Evolutionary conservation across 2,113 vertebrate species (phyloP), one percentile per base, ranked within the genome.

Genomic region (Pimephales promelas): DNA sequence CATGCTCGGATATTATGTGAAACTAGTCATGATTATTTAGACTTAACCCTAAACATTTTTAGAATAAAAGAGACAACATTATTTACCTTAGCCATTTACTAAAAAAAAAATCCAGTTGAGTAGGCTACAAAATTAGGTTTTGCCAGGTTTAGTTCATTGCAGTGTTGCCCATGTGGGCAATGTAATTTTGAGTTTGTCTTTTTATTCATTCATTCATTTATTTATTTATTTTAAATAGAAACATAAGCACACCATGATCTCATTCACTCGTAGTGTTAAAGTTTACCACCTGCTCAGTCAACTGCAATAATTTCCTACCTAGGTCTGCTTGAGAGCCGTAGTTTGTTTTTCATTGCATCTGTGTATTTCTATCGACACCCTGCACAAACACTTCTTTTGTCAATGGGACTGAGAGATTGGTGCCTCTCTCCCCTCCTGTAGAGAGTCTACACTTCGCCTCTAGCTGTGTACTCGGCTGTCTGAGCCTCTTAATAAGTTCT

Each of bases 401-500:
- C 5, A 80, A 85, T 66, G 81, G 83, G 82, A 75, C 68, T 86
- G 20, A 83, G 81, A 82, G 40, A 31, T 85, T 81, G 52, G 57
- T 20, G 64, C 49, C 61, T 61, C 72, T 75, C 80, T 62, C 79
- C 56, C 31, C 75, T 77, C 72, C 66, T 71, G 43, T 61, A 71
- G 82, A 82, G 54, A 61, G 84, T 86, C 86, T 62, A 78, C 88
- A 52, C 59, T 84, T 90, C 22, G 85, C 90, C 90, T 88, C 90
- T 62, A 88, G 90, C 84, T 87, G 57, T 86, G 83, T 84, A 74
- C 86, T 88, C 89, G 87, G 70, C 86, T 88, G 62, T 43, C 54
- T 82, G 72, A 84, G 84, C 81, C 71, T 86, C 90, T 87, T 90
- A 92, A 90, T 89, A 86, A 90, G 88, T 79, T 78, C 89, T 86